A percentile compares a stretch with the other conserved stretches of the same genome.
phyloP scores from a whole-genome alignment of 2,113 vertebrate species.

The Falco punctatus region DNA sequence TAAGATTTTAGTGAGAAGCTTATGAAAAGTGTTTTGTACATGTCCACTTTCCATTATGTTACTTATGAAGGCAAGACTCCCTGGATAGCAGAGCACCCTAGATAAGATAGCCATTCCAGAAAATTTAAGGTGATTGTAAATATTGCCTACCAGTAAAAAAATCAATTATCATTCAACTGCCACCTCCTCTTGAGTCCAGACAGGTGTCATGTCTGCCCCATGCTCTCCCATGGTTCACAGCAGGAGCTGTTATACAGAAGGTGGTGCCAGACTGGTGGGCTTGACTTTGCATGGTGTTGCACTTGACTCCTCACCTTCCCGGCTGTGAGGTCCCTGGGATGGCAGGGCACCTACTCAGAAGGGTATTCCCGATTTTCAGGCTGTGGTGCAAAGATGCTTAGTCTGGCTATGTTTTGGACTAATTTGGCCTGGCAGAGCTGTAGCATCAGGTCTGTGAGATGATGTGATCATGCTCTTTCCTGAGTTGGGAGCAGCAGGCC shows the following conservation, averaged over 20 bases:
- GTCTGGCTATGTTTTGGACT: too few species aligned
- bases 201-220: fast-evolving
- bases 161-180: not conserved
- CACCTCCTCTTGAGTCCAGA: not conserved
- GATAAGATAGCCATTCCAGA: not conserved
- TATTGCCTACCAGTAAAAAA: not conserved
- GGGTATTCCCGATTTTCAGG: not conserved
- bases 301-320: not conserved
- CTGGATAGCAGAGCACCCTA: not conserved
- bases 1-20: not conserved
- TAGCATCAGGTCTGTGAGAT: not conserved
- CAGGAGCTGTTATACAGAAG: not conserved
- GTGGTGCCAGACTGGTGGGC: not conserved
- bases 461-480: fast-evolving
- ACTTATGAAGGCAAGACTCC: not conserved
- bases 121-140: not conserved
- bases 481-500: not conserved
- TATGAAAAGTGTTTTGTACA: not conserved
- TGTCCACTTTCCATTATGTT: fast-evolving
- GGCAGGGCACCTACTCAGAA: fast-evolving
- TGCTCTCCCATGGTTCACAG: fast-evolving
- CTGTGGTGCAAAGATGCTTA: not conserved
- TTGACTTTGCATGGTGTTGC: fast-evolving
- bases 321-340: not conserved
- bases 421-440: not conserved